Evolutionary conservation across 2,113 vertebrate genomes (phyloP), one percentile per base, ranked within the genome.

Genomic region (Tretioscincus oriximinensis): DNA sequence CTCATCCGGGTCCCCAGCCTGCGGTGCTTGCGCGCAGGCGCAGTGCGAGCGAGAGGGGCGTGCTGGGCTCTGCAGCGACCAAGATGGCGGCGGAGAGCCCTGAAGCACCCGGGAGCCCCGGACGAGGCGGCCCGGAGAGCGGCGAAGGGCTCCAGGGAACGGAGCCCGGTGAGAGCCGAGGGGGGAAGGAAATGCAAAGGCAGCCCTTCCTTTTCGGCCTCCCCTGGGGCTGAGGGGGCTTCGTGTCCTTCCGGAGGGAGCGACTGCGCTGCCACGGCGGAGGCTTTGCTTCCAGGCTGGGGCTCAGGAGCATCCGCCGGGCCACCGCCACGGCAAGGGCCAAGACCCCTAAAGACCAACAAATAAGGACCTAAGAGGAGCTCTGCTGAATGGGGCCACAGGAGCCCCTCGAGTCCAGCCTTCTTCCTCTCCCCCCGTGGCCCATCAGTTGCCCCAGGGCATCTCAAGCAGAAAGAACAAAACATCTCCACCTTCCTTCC

Each of bases 31-130:
- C 22, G 9, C 11, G 6, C 31, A 29, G 29, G 22, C 58, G 8
- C 28, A 7, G 7, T 22, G 73, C 7, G 11, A 3, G 16, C 14
- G 31, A 16, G 12, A 16, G 16, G 28, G 20, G 20, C 12, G 65
- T 6, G 54, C 5, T 28, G 2, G 60, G 28, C 24, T 41, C 35
- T 41, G 45, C 29, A 2, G 49, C 9, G 73, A 9, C 9, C 4
- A 76, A 73, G 9, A 87, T 84, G 86, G 82, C 86, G 82, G 79
- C 82, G 9, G 86, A 84, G 35, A 76, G 47, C 0, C 24, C 28
- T 7, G 86, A 84, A 35, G 76, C 49, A 20, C 58, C 75, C 18
- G 69, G 9, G 9, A 75, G 64, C 16, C 45, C 79, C 2, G 24
- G 60, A 1, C 14, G 29, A 1, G 85, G 54, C 3, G 81, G 26